Base-by-base conservation (phyloP, 2,888 invertebrate genomes). In the Latrodectus hesperus region DNA sequence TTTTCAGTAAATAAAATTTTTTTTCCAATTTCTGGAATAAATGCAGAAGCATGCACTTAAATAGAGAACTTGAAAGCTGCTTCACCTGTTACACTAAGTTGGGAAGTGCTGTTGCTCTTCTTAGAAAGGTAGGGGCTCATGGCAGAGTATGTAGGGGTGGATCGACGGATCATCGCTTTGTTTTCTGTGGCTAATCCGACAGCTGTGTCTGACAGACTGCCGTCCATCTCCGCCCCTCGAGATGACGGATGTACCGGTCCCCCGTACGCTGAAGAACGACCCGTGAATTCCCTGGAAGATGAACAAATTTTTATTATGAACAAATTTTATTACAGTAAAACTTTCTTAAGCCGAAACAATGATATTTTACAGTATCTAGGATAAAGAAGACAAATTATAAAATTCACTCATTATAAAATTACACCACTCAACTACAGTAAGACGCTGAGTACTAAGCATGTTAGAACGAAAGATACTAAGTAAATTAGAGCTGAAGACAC, bases 21-120 rank as follows among this genome's bases (percentile, higher is more conserved):
- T 22, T 22, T 22, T 22, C 22, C 22, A 22, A 22, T 22, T 22
- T 22, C 22, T 22, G 22, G 22, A 22, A 22, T 22, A 22, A 22
- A 22, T 22, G n/a, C n/a, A n/a, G n/a, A n/a, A n/a, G n/a, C n/a
- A n/a, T n/a, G 22, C 22, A 22, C 22, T 22, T 22, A 22, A 22
- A 22, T 22, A 22, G 22, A 22, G 22, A 22, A 22, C 22, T 22
- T 22, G 22, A 22, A 22, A 22, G 22, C 22, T 22, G 22, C 22
- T 22, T 95, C 95, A 98, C 98, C 98, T 95, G 98, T 97, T 90
- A 97, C 97, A 90, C 97, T 98, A 89, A 99, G 94, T 93, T 99
- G 98, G 91, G 98, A 98, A 52, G 98, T 98, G 90, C 98, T 98
- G 93, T 96, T 98, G 93, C 99, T 99, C 93, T 99, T 98, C 94